Conservation (phyloP, 2,113 vertebrate species). For the Atrichornis clamosus region DNA sequence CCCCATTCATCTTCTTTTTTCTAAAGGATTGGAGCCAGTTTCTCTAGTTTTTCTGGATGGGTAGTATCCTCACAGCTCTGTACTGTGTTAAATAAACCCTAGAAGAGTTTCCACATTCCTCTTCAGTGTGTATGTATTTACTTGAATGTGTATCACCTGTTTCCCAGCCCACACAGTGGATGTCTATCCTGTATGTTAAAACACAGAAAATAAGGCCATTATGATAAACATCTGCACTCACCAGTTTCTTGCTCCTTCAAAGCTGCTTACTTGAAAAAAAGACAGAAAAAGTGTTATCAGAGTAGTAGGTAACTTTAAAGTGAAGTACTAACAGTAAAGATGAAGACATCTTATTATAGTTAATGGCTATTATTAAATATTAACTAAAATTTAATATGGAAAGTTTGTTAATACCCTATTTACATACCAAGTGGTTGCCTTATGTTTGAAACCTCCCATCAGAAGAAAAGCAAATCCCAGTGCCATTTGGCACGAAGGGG, state of each 20-base stretch:
- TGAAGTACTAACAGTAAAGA: not conserved
- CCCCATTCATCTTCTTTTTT: not conserved
- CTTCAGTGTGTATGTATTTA: constrained; percentile 7
- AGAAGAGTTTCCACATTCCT: constrained; percentile 36
- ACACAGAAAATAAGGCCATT: not conserved
- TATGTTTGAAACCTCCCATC: not conserved
- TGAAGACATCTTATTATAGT: not conserved
- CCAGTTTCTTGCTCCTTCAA: not conserved
- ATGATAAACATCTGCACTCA: not conserved
- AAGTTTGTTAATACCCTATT: not conserved
- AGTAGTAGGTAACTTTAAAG: not conserved
- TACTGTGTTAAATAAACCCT: not conserved
- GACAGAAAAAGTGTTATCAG: not conserved
- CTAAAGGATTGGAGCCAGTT: constrained; percentile 5
- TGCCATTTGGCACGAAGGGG: not conserved
- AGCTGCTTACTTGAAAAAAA: not conserved
- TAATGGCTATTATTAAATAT: not conserved
- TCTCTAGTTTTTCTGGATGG: constrained; percentile 34
- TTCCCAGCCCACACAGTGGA: not conserved
- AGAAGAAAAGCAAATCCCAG: not conserved
- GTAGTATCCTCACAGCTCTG: not conserved
- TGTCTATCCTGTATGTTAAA: not conserved
- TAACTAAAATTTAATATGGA: not conserved
- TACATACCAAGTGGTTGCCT: not conserved
- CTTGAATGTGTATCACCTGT: not conserved